Evolutionary conservation across 2,888 invertebrate species (phyloP).

Genomic region (Drosophila greeni): DNA sequence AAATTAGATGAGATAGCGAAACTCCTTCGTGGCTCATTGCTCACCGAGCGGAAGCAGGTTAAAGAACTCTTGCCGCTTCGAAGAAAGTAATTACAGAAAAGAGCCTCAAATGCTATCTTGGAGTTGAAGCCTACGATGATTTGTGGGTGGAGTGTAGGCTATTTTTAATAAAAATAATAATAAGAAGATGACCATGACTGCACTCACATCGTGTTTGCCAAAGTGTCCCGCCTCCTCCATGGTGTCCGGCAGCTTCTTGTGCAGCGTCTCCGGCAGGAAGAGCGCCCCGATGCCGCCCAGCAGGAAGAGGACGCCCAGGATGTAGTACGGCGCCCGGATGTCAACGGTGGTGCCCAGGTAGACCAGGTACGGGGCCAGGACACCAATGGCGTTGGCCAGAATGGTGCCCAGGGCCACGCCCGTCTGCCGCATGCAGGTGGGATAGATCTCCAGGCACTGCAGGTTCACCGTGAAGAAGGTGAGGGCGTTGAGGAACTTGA

Average conservation of each 20-base stretch:
- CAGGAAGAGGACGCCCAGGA: conserved; percentile 78
- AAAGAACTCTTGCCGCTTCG: conserved; percentile 14
- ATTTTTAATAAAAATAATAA: not conserved
- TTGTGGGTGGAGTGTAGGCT: not conserved
- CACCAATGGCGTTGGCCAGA: conserved; percentile 80
- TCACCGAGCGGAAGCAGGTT: conserved; percentile 5
- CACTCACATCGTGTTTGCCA: conserved; percentile 79
- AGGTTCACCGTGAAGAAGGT: conserved; percentile 82
- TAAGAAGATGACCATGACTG: not conserved
- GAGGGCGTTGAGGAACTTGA: conserved; percentile 81
- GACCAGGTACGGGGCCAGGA: conserved; percentile 82
- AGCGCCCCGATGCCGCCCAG: conserved; percentile 80
- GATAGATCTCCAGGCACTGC: conserved; percentile 84
- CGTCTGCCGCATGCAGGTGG: conserved; percentile 83
- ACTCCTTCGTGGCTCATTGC: conserved; percentile 16
- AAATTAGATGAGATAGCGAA: conserved; percentile 56
- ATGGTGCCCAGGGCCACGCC: conserved; percentile 83
- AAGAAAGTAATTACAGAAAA: conserved; percentile 20
- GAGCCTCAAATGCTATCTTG: not conserved
- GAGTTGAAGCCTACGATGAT: not conserved
- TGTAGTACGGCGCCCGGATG: conserved; percentile 79
- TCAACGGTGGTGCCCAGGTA: conserved; percentile 80
- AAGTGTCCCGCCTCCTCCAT: conserved; percentile 82
- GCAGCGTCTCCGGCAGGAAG: conserved; percentile 83
- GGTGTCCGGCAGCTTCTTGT: conserved; percentile 83